Evolutionary conservation across 2,888 invertebrate genomes (phyloP).

Genomic region (Leptopilina drosophilae): DNA sequence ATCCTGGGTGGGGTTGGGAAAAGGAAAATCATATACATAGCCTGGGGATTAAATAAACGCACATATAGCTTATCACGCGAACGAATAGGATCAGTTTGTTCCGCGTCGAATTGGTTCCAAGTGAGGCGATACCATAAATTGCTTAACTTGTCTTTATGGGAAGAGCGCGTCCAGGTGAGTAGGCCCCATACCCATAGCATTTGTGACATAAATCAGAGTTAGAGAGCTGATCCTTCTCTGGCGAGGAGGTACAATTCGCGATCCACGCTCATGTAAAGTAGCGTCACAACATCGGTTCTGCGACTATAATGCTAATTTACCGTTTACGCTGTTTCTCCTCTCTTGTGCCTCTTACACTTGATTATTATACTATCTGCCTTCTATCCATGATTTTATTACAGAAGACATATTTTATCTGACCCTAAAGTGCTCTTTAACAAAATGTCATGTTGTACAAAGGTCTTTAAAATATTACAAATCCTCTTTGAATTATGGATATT

Average conservation of each 20-base stretch:
- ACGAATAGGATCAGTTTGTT: conserved; percentile 44
- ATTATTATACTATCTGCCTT: conserved; percentile 19
- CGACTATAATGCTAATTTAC: conserved; percentile 75
- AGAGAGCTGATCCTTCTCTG: conserved; percentile 64
- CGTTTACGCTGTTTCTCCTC: conserved; percentile 63
- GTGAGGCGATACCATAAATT: conserved; percentile 41
- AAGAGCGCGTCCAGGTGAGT: conserved; percentile 53
- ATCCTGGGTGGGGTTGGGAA: too few relatives aligned
- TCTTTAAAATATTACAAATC: conserved; percentile 1
- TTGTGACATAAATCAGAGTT: conserved; percentile 70
- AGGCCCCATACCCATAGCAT: conserved; percentile 36
- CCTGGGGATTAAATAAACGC: conserved; percentile 7
- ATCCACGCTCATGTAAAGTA: conserved; percentile 67
- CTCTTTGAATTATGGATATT: neutral
- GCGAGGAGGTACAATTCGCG: conserved; percentile 55
- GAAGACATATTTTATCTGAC: neutral
- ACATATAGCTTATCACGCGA: conserved; percentile 8
- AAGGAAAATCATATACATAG: neutral
- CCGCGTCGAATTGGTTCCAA: conserved; percentile 41
- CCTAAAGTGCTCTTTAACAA: conserved; percentile 15
- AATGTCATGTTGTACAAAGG: conserved; percentile 10
- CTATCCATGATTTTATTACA: conserved; percentile 1
- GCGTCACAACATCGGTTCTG: conserved; percentile 74
- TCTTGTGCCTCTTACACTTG: conserved; percentile 45
- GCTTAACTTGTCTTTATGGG: conserved; percentile 43